These are phyloP conservation scores for Noturus placidus DNA, from an alignment of 2,113 vertebrate species.

Conservation along the genomic window DNA sequence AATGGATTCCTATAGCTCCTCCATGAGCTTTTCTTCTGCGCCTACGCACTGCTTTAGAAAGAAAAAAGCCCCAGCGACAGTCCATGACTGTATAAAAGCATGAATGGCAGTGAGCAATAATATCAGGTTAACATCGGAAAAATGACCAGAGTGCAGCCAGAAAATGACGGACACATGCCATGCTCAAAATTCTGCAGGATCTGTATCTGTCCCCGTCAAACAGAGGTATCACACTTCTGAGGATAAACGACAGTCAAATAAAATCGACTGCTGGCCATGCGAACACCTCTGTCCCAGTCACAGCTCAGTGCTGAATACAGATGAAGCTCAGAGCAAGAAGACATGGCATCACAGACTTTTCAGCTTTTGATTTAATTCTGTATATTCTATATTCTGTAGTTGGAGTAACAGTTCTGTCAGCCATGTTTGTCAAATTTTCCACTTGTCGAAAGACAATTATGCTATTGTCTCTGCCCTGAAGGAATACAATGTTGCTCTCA, in stretches of 20 bases:
- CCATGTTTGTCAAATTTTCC: slow-evolving; percentile 7
- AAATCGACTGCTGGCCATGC: slow-evolving; percentile 4
- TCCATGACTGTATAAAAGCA: not conserved
- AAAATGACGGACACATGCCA: not conserved
- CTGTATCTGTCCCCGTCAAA: slow-evolving; percentile 15
- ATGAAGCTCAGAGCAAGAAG: not conserved
- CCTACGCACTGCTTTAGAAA: not conserved
- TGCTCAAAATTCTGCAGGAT: not conserved
- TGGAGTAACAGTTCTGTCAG: not conserved
- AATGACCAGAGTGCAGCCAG: not conserved
- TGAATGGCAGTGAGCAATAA: not conserved
- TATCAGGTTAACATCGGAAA: not conserved
- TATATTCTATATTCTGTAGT: not conserved
- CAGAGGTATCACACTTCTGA: slow-evolving; percentile 11
- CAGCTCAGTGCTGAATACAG: not conserved
- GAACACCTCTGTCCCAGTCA: not conserved
- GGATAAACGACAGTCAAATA: not conserved
- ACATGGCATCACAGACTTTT: not conserved
- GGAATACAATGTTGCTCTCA: not conserved
- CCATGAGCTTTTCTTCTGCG: slow-evolving; percentile 19
- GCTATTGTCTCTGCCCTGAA: not conserved
- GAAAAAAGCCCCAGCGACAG: not conserved
- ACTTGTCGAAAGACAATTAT: slow-evolving; percentile 10
- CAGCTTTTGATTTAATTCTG: not conserved
- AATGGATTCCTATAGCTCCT: slow-evolving; percentile 16